Percentiles rank a stretch among this genome's conserved stretches.
These are phyloP conservation scores for Anguilla anguilla DNA, from an alignment of 2,797 vertebrate species.

Conservation along the genomic window DNA sequence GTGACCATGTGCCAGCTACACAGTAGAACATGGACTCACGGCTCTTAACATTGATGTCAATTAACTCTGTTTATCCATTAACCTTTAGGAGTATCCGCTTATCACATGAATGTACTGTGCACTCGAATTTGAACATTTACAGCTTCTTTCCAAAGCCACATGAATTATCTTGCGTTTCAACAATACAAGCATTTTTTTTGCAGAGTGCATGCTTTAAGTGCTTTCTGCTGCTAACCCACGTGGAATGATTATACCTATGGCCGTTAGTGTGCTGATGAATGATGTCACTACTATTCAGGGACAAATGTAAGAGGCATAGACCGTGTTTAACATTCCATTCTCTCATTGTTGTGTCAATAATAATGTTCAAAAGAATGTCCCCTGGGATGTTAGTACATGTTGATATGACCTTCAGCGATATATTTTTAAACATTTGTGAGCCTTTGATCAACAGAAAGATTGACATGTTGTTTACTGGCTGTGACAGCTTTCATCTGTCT, in stretches of 20 bases:
- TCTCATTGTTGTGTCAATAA: neutral
- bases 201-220: neutral
- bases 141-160: neutral
- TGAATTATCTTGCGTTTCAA: neutral
- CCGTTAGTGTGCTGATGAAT: neutral
- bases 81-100: neutral
- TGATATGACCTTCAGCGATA: neutral
- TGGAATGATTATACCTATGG: neutral
- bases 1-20: too few relatives aligned
- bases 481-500: neutral
- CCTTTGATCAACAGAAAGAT: neutral
- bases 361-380: neutral
- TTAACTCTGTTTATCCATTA: neutral
- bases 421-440: neutral
- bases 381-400: neutral
- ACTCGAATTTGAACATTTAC: neutral
- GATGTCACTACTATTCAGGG: neutral
- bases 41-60: neutral
- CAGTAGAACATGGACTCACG: neutral
- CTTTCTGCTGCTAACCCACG: neutral
- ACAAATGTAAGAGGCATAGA: neutral
- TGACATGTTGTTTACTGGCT: neutral
- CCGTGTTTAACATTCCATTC: neutral
- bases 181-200: neutral
- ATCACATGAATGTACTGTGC: neutral